phyloP scores from a whole-genome alignment of 2,797 vertebrate genomes.

The Gymnoscopelus microlampas region DNA sequence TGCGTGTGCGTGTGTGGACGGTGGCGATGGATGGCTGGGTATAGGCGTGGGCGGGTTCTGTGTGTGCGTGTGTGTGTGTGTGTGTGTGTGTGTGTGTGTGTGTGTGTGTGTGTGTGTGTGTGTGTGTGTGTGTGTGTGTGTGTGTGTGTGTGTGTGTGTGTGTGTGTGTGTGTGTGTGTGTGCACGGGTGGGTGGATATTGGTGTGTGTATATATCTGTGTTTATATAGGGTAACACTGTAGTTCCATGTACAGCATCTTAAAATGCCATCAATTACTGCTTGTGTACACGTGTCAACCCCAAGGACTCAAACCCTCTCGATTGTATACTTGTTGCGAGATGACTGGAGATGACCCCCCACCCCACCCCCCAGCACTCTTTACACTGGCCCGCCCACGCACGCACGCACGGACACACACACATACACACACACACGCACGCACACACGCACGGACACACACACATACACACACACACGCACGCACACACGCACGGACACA shows the following conservation, averaged over 20 bases:
- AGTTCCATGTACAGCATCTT: slow-evolving; percentile 44
- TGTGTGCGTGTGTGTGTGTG: slow-evolving; percentile 6
- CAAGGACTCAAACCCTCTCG: slow-evolving; percentile 35
- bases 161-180: slow-evolving; percentile 28
- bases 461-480: too few species aligned
- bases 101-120: neutral
- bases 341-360: neutral
- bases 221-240: slow-evolving; percentile 49
- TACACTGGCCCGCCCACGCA: neutral
- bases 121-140: slow-evolving; percentile 53
- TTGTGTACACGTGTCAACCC: slow-evolving; percentile 52
- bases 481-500: too few species aligned
- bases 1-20: slow-evolving; percentile 1
- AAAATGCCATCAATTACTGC: slow-evolving; percentile 61
- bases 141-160: too few species aligned
- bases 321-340: slow-evolving; percentile 60
- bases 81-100: slow-evolving; percentile 1
- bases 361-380: slow-evolving; percentile 17
- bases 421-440: neutral
- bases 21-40: too few species aligned
- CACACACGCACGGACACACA: too few species aligned
- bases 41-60: slow-evolving; percentile 7
- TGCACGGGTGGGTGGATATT: slow-evolving; percentile 8
- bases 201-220: slow-evolving; percentile 52
- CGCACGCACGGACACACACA: slow-evolving; percentile 18